phyloP scores from a whole-genome alignment of 30 jellyfish, hydroid and myxozoan genomes.

The Aurelia coerulea region DNA sequence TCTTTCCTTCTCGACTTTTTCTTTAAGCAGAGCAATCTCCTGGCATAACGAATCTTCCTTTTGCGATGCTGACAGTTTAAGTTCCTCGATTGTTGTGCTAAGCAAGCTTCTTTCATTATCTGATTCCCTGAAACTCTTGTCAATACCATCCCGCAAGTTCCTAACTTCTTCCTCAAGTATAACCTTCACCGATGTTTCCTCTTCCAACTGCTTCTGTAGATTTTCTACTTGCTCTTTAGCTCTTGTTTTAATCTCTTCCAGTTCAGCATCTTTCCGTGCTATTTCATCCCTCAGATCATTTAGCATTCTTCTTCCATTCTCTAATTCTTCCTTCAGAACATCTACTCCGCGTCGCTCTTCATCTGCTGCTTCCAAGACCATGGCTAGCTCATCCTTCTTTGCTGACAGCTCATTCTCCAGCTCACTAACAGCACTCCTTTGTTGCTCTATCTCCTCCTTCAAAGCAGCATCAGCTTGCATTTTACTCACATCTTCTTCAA shows the following conservation, averaged over 20 bases:
- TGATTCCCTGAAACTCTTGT: conserved; percentile 12
- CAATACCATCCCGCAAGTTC: background rate
- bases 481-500: background rate
- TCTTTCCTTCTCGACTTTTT: conserved; percentile 16
- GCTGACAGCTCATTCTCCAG: conserved; percentile 30
- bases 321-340: conserved; percentile 16
- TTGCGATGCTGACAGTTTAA: conserved; percentile 1
- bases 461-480: background rate
- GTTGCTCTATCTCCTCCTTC: background rate
- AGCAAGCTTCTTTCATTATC: conserved; percentile 18
- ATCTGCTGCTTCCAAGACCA: background rate
- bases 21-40: conserved; percentile 44
- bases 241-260: background rate
- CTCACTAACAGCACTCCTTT: background rate
- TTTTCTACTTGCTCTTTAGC: conserved; percentile 1
- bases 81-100: conserved; percentile 49
- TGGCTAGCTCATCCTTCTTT: conserved; percentile 18
- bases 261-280: conserved; percentile 9
- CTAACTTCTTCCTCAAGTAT: conserved; percentile 9
- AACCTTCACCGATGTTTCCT: background rate
- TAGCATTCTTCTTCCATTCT: background rate
- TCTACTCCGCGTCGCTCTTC: background rate
- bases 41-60: conserved; percentile 46
- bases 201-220: background rate
- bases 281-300: conserved; percentile 1